phyloP scores from a whole-genome alignment of 2,113 vertebrate genomes.

The Spermophilus dauricus region DNA sequence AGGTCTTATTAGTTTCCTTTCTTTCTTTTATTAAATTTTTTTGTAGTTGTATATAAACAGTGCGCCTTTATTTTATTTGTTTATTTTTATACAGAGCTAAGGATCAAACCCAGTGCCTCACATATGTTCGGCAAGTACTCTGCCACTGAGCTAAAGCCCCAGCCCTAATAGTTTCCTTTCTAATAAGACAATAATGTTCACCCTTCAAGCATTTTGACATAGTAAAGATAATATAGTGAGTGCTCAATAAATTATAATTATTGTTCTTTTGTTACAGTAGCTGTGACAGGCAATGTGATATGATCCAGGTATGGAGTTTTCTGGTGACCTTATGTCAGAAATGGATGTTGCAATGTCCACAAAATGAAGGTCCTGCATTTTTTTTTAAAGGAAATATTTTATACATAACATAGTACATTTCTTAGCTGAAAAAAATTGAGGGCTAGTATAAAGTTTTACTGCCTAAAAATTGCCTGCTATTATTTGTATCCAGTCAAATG shows the following conservation, averaged over 20 bases:
- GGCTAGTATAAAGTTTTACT: background rate
- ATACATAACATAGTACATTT: background rate
- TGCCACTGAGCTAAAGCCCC: too few species aligned
- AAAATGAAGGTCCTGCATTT: background rate
- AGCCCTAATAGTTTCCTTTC: slow-evolving; percentile 32
- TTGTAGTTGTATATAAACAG: too few species aligned
- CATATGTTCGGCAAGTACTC: too few species aligned
- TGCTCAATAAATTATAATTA: background rate
- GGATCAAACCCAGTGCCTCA: too few species aligned
- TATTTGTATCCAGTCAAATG: slow-evolving; percentile 22
- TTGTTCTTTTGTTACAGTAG: background rate
- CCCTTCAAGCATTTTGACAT: background rate
- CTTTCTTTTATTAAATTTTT: too few species aligned
- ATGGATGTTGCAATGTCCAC: background rate
- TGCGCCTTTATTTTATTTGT: too few species aligned
- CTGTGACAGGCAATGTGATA: background rate
- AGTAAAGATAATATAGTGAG: background rate
- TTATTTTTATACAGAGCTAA: too few species aligned
- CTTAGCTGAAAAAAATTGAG: background rate
- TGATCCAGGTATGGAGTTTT: background rate
- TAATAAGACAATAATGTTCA: background rate
- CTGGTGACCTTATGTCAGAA: background rate
- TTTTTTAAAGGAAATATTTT: background rate
- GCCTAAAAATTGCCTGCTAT: background rate
- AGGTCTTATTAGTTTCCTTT: slow-evolving; percentile 39